A percentile compares a stretch with the other conserved stretches of the same genome.
phyloP scores from a whole-genome alignment of 2,113 vertebrate species.

The Zosterops japonicus region DNA sequence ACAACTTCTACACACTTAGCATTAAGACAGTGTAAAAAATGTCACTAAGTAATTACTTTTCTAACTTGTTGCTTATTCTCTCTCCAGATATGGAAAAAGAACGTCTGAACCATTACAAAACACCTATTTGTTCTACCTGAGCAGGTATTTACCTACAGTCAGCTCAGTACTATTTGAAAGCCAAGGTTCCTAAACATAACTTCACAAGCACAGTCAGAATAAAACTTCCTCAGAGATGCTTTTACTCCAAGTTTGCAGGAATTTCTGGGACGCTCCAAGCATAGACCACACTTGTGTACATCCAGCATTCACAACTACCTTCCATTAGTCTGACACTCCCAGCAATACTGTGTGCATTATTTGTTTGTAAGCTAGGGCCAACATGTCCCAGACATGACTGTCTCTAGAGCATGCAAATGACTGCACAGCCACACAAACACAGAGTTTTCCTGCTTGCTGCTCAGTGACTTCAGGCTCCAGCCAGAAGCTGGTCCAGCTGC shows the following conservation, averaged over 20 bases:
- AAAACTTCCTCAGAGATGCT: neutral
- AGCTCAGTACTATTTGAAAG: neutral
- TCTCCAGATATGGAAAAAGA: constrained; percentile 45
- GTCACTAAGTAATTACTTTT: neutral
- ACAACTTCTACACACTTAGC: neutral
- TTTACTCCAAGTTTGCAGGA: neutral
- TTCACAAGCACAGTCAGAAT: neutral
- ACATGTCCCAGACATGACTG: neutral
- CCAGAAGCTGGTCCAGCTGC: neutral
- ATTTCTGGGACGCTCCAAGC: neutral
- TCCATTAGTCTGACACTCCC: neutral
- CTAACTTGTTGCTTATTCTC: neutral
- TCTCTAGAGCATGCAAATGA: neutral
- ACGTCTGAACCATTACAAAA: neutral
- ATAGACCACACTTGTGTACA: neutral
- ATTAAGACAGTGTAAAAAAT: neutral
- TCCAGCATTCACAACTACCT: neutral
- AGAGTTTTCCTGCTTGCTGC: neutral
- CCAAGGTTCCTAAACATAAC: neutral
- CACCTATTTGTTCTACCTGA: neutral
- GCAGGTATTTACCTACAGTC: neutral
- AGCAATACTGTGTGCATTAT: neutral
- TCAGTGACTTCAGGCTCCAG: neutral
- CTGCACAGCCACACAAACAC: neutral
- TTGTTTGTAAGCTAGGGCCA: neutral